Base-by-base conservation (phyloP, 92 coral and sea anemone genomes). In the Umimayanthus kanabou region DNA sequence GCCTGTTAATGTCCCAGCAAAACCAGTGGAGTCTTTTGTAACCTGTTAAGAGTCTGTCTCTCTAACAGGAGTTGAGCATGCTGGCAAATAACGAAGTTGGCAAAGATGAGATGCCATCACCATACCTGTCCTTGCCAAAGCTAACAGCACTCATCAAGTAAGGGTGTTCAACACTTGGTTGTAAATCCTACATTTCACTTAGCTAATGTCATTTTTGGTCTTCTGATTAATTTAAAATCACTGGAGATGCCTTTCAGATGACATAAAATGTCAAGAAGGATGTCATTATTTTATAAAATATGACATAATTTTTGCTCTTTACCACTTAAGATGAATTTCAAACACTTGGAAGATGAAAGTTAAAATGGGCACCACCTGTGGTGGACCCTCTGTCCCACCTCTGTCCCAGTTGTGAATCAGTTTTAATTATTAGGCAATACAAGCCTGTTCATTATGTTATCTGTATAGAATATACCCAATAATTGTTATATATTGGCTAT, bases 121-220 rank as follows among this genome's bases (percentile, higher is more conserved):
- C 99, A 4, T 97, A 97, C 80, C 88, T 93, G 69, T 97, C 99
- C 64, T 91, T 97, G 37, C 99, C 99, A 77, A 95, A 96, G 79
- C 89, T 97, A 74, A 95, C 98, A 1, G 99, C 99, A 39, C 91
- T 97, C 33, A 96, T 97, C 55, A 95, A 98, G 99, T 96, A 88
- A 58, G 47, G 6, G 23, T 49, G 37, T n/a, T 33, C 37, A 33
- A 22, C 9, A 76, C 28, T 25, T 23, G 28, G 0, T 43, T 83
- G 20, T 37, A 22, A 50, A 6, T 25, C 13, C 4, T 13, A 25
- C n/a, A 14, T 9, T 42, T 39, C 64, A 55, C 64, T 55, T 2
- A 55, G 64, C 20, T 71, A 28, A 1, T 26, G 16, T 72, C 16
- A 72, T 72, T 13, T 30, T 72, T 15, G 26, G 7, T 33, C n/a